phyloP scores from a whole-genome alignment of 64 coral and sea anemone species.

The Trachythela sp. region DNA sequence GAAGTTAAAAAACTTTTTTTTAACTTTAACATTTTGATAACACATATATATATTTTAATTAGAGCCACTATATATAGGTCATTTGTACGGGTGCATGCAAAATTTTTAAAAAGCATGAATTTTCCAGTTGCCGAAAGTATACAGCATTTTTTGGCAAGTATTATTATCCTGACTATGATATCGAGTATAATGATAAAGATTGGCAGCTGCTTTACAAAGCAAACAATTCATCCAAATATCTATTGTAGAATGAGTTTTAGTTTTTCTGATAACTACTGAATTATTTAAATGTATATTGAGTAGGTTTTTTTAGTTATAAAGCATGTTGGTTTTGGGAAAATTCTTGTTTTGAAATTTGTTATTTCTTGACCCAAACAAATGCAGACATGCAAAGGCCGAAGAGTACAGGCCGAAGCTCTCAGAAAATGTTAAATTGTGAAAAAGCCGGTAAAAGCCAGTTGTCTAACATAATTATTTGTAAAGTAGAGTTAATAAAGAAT shows the following conservation, averaged over 20 bases:
- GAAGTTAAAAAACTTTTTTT: neutral
- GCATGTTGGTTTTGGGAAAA: too few species aligned
- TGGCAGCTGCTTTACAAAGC: too few species aligned
- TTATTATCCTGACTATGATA: neutral
- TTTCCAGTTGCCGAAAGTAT: neutral
- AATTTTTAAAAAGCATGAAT: neutral
- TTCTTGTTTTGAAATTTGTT: too few species aligned
- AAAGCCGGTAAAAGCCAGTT: neutral
- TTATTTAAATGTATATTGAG: too few species aligned
- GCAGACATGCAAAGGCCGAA: neutral
- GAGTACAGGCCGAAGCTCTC: neutral
- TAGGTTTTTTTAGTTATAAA: too few species aligned
- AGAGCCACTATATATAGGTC: too few species aligned
- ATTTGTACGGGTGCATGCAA: neutral
- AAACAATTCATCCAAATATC: too few species aligned
- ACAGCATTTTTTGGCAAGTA: neutral
- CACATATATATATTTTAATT: neutral
- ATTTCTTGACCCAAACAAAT: neutral
- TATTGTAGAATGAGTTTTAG: too few species aligned
- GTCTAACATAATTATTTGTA: too few species aligned
- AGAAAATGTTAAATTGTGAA: neutral
- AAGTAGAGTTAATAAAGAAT: too few species aligned
- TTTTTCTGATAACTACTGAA: too few species aligned
- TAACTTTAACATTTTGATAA: neutral
- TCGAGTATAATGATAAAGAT: neutral